These are phyloP conservation scores for Dicyrtoma fusca DNA, from an alignment of 2,888 invertebrate species.

Conservation along the genomic window DNA sequence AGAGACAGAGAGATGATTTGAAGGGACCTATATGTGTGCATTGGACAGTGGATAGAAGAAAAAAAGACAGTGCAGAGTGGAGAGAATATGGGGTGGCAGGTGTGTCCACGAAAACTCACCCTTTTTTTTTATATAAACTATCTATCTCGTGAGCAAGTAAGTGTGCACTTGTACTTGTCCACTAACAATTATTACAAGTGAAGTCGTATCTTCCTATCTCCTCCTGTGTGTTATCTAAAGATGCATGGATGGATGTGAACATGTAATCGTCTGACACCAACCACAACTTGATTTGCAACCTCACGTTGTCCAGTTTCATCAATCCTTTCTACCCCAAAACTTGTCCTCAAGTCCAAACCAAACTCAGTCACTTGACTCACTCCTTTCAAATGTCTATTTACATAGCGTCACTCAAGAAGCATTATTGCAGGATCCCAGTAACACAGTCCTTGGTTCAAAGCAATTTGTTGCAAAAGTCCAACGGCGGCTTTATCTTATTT, in stretches of 20 bases:
- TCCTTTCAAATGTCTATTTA: no score
- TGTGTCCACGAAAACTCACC: conserved; percentile 15
- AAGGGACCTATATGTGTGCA: neutral
- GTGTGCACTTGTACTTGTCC: conserved; percentile 20
- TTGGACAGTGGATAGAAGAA: neutral
- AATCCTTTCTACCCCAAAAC: conserved; percentile 15
- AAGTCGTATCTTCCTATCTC: conserved; percentile 28
- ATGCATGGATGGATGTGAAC: conserved; percentile 20
- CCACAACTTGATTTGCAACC: conserved; percentile 20
- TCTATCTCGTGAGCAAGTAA: neutral
- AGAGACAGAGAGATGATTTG: conserved; percentile 10
- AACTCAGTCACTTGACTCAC: neutral
- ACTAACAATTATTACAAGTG: conserved; percentile 23
- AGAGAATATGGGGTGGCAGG: conserved; percentile 15
- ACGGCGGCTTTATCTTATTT: no score
- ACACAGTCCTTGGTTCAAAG: no score
- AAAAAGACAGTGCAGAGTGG: neutral
- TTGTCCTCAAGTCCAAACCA: conserved; percentile 18
- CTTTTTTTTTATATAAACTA: neutral
- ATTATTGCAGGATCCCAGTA: no score
- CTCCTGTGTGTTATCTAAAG: conserved; percentile 18
- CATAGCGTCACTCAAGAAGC: no score
- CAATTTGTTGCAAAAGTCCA: no score
- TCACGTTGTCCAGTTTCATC: conserved; percentile 21
- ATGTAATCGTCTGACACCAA: conserved; percentile 19